Evolutionary conservation across 2,797 vertebrate species (phyloP).

Genomic region (Eupleurogrammus muticus): DNA sequence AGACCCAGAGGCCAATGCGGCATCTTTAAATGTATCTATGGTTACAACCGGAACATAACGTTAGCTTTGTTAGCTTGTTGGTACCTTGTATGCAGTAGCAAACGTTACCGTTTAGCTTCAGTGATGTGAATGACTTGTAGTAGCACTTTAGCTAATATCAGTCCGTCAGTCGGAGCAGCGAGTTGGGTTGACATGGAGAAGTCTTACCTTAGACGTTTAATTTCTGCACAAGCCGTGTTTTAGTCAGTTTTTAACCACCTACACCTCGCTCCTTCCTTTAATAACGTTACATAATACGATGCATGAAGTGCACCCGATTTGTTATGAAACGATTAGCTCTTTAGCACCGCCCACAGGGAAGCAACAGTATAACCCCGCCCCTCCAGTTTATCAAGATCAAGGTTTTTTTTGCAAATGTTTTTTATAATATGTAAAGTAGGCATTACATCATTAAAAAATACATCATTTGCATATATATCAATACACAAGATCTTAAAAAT

Average conservation of each 20-base stretch:
- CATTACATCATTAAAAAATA: too few relatives aligned
- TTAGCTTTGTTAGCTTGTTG: background rate
- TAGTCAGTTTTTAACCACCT: background rate
- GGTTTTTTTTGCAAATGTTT: too few relatives aligned
- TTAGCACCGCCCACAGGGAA: slow-evolving; percentile 9
- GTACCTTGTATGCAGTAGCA: background rate
- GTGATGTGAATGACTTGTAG: too few relatives aligned
- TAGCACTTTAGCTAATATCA: background rate
- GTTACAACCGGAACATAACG: too few relatives aligned
- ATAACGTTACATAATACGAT: too few relatives aligned
- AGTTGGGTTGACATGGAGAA: background rate
- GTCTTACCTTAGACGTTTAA: slow-evolving; percentile 28
- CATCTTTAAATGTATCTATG: too few relatives aligned
- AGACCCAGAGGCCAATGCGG: too few relatives aligned
- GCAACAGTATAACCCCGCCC: background rate
- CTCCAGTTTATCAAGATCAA: too few relatives aligned
- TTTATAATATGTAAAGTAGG: too few relatives aligned
- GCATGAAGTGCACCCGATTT: background rate
- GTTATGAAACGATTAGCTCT: slow-evolving; percentile 13
- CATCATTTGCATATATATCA: too few relatives aligned
- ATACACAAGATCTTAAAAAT: too few relatives aligned
- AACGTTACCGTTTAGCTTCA: too few relatives aligned
- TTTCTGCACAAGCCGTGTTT: background rate
- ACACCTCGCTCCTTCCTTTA: background rate
- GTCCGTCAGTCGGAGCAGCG: background rate